Evolutionary conservation across 2,888 invertebrate species (phyloP).

Genomic region (Cotesia congregata): DNA sequence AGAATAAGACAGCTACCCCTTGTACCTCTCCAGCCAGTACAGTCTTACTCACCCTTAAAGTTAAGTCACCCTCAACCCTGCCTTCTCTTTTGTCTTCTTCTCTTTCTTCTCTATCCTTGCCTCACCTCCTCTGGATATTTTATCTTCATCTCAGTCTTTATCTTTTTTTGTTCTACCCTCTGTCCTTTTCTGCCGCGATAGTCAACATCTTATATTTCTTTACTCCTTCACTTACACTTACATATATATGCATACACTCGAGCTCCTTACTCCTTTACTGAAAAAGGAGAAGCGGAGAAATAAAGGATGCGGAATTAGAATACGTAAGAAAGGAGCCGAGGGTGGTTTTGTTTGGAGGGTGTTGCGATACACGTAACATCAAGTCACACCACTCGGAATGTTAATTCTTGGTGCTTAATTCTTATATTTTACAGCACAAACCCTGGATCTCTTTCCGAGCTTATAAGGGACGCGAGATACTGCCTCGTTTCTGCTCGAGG

Average conservation of each 20-base stretch:
- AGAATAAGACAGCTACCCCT: slow-evolving; percentile 68
- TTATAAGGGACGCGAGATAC: no score
- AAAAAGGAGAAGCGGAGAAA: slow-evolving; percentile 49
- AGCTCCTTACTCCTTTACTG: slow-evolving; percentile 26
- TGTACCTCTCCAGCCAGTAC: slow-evolving; percentile 44
- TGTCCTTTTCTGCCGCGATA: background rate
- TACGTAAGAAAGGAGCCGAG: slow-evolving; percentile 30
- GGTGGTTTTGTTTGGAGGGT: slow-evolving; percentile 65
- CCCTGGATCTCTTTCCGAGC: no score
- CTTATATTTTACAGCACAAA: slow-evolving; percentile 66
- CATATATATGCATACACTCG: background rate
- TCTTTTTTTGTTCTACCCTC: background rate
- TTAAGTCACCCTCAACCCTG: slow-evolving; percentile 32
- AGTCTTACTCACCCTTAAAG: background rate
- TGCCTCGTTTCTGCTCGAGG: no score
- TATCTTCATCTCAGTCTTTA: background rate
- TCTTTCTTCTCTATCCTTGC: background rate
- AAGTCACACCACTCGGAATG: slow-evolving; percentile 62
- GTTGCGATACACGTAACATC: slow-evolving; percentile 63
- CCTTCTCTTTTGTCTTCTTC: slow-evolving; percentile 28
- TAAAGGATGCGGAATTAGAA: slow-evolving; percentile 29
- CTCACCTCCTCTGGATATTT: slow-evolving; percentile 26
- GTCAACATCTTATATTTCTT: background rate
- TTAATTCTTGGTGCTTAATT: slow-evolving; percentile 70
- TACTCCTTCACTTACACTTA: background rate